Conservation (phyloP, 2,113 vertebrate species). For the Lanius collurio region DNA sequence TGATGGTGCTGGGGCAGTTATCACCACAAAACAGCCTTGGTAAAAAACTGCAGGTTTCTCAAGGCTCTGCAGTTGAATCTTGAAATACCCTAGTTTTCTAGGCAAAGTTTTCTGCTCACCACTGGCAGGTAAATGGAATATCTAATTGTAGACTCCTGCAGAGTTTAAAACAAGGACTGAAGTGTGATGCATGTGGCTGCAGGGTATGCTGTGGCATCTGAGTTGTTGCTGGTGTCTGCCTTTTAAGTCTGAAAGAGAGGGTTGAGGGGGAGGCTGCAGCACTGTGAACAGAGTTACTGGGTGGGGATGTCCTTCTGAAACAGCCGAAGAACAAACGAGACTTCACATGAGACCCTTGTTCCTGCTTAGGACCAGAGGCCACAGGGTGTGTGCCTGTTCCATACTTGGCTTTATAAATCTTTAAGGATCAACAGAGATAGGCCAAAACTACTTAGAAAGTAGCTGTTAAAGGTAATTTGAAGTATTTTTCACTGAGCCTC, state of each 20-base stretch:
- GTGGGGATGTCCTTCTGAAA: not conserved
- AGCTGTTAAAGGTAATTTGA: not conserved
- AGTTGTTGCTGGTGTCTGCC: not conserved
- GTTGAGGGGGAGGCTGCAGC: not conserved
- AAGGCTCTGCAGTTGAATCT: not conserved
- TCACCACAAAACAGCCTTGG: not conserved
- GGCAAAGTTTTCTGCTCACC: not conserved
- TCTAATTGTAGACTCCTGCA: not conserved
- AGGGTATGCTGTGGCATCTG: not conserved
- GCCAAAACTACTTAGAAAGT: not conserved
- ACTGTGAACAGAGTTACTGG: not conserved
- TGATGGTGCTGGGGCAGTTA: not conserved
- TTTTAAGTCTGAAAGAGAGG: not conserved
- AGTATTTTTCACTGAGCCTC: not conserved
- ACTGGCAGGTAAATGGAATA: not conserved
- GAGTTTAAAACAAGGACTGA: constrained; percentile 5
- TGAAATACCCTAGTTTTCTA: not conserved
- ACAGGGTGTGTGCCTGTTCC: not conserved
- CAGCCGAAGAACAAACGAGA: not conserved
- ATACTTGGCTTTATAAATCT: not conserved
- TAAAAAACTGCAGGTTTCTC: not conserved
- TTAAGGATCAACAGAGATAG: not conserved
- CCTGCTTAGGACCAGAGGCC: not conserved
- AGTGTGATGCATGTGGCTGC: not conserved
- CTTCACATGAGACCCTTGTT: not conserved